A percentile compares a stretch with the other conserved stretches of the same genome.
phyloP scores from a whole-genome alignment of 2,888 invertebrate species.

The Stenoptilia bipunctidactyla region DNA sequence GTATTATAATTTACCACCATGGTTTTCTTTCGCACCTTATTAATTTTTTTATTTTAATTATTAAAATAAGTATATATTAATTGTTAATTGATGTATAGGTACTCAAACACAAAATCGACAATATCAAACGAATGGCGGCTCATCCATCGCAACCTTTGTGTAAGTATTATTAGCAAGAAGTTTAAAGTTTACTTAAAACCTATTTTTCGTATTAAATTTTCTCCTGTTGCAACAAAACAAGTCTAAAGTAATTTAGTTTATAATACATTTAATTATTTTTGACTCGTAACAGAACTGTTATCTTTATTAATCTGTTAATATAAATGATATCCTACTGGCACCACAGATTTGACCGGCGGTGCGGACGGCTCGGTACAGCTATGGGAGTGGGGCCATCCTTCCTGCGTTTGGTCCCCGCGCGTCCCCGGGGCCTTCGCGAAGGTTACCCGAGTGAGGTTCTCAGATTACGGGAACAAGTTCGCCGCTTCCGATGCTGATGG shows the following conservation, averaged over 20 bases:
- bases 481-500: conserved; percentile 99
- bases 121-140: conserved; percentile 94
- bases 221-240: no score
- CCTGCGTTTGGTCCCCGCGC: conserved; percentile 90
- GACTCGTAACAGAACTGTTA: no score
- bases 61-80: conserved; percentile 5
- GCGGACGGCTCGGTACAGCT: conserved; percentile 96
- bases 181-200: no score
- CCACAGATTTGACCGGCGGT: conserved; percentile 94
- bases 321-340: no score
- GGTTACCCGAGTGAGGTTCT: conserved; percentile 95
- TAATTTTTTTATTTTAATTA: conserved; percentile 5
- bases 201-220: no score
- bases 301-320: no score
- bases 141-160: conserved; percentile 96
- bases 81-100: conserved; percentile 74
- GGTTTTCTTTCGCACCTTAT: not conserved
- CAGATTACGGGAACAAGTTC: conserved; percentile 97
- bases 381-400: conserved; percentile 98
- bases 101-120: conserved; percentile 93
- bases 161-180: no score
- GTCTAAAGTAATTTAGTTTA: no score
- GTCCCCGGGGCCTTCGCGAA: conserved; percentile 96
- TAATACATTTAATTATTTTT: no score
- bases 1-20: no score